A percentile compares a stretch with the other conserved stretches of the same genome.
Conservation (phyloP, 2,888 invertebrate genomes). For the Salpingus planirostris region DNA sequence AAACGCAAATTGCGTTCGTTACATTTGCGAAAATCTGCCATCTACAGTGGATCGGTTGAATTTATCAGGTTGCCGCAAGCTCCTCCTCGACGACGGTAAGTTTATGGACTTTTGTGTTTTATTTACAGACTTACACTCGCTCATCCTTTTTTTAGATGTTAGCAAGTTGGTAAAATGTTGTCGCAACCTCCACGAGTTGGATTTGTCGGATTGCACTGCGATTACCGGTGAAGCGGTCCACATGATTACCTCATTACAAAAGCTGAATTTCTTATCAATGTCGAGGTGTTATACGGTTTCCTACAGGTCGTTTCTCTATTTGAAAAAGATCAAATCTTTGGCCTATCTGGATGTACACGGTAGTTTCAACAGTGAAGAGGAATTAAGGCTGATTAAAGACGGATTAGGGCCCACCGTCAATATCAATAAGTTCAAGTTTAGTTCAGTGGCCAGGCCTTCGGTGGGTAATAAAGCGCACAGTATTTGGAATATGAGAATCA, state of each 20-base stretch:
- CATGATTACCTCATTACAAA: constrained; percentile 48
- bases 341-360: constrained; percentile 77
- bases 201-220: constrained; percentile 78
- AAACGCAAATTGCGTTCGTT: constrained; percentile 49
- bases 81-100: constrained; percentile 68
- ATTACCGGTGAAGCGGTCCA: constrained; percentile 55
- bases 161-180: constrained; percentile 55
- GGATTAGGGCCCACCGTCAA: constrained; percentile 50
- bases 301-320: constrained; percentile 54
- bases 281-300: constrained; percentile 76
- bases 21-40: constrained; percentile 54
- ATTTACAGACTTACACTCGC: constrained; percentile 3
- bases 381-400: constrained; percentile 46
- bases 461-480: constrained; percentile 80
- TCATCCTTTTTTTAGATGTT: constrained; percentile 66
- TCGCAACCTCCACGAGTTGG: constrained; percentile 68
- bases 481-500: constrained; percentile 79
- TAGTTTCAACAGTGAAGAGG: constrained; percentile 57
- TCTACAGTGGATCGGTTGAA: constrained; percentile 63
- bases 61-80: constrained; percentile 71
- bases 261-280: constrained; percentile 67
- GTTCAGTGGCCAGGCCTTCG: constrained; percentile 83
- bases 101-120: constrained; percentile 8
- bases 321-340: constrained; percentile 56
- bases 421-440: constrained; percentile 68